phyloP scores from a whole-genome alignment of 2,888 invertebrate genomes.

The Cephus pygmeus region DNA sequence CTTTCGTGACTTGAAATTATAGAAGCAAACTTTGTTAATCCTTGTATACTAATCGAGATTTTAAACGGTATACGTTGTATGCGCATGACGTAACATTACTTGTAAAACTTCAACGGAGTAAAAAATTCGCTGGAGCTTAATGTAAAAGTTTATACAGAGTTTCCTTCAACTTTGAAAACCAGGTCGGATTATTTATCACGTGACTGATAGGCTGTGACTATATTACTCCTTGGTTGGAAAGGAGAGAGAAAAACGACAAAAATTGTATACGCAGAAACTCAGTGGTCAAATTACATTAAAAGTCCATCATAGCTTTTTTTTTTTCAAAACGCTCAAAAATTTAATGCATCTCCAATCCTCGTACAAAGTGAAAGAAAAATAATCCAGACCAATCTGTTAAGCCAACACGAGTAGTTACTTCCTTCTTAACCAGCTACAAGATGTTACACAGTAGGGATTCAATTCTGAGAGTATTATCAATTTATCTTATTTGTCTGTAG shows the following conservation, averaged over 20 bases:
- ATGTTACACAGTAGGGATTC: constrained; percentile 40
- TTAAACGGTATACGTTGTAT: neutral
- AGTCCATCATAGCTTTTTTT: neutral
- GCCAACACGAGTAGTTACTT: constrained; percentile 34
- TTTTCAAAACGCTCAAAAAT: neutral
- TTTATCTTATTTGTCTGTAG: constrained; percentile 44
- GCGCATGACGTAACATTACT: neutral
- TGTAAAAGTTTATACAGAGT: neutral
- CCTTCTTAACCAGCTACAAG: constrained; percentile 42
- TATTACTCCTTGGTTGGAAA: neutral
- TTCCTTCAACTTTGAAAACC: neutral
- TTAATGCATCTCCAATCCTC: neutral
- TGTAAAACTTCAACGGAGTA: neutral
- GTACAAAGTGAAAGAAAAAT: neutral
- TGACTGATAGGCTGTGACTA: neutral
- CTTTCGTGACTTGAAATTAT: neutral
- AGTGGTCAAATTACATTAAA: neutral
- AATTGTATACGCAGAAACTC: neutral
- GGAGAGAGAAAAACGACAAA: neutral
- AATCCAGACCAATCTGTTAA: neutral
- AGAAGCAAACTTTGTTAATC: constrained; percentile 13
- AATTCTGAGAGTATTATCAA: constrained; percentile 48
- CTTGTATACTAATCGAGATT: constrained; percentile 22
- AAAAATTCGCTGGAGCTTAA: neutral
- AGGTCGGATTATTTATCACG: neutral